Conservation (phyloP, 37 sponge, comb jelly and placozoan genomes). For the Cliona cf. orientalis region DNA sequence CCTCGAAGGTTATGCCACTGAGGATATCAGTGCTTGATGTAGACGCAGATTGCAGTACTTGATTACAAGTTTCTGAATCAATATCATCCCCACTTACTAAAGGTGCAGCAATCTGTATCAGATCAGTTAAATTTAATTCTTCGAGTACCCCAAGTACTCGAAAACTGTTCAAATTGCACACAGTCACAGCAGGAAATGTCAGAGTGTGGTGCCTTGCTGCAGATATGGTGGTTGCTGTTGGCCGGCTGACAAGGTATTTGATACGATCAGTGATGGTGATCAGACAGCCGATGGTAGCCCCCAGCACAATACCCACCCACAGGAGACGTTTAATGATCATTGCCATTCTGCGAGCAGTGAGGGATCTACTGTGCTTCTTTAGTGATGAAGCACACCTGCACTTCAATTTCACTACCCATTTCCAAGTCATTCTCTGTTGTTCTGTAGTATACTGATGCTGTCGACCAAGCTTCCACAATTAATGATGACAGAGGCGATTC, state of each 20-base stretch:
- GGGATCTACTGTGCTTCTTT: slow-evolving; percentile 14
- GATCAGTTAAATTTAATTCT: background rate
- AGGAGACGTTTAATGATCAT: slow-evolving; percentile 32
- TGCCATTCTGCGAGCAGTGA: slow-evolving; percentile 38
- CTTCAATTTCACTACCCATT: no score
- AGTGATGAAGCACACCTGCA: no score
- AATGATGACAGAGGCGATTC: no score
- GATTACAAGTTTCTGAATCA: background rate
- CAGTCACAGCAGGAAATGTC: slow-evolving; percentile 33
- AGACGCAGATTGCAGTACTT: no score
- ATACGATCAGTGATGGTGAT: slow-evolving; percentile 27
- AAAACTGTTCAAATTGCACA: slow-evolving; percentile 30
- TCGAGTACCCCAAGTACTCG: background rate
- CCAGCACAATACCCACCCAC: slow-evolving; percentile 51
- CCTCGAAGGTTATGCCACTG: background rate
- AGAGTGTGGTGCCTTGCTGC: background rate
- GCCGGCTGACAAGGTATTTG: slow-evolving; percentile 6
- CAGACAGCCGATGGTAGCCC: slow-evolving; percentile 14
- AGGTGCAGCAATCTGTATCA: background rate
- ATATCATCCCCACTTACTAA: background rate
- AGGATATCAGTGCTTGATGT: background rate
- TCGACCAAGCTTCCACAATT: no score
- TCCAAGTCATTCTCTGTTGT: no score
- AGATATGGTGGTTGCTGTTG: slow-evolving; percentile 33
- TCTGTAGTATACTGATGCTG: no score